Evolutionary conservation across 2,888 invertebrate species (phyloP), one percentile per base, ranked within the genome.

Genomic region (Cephonodes hylas): DNA sequence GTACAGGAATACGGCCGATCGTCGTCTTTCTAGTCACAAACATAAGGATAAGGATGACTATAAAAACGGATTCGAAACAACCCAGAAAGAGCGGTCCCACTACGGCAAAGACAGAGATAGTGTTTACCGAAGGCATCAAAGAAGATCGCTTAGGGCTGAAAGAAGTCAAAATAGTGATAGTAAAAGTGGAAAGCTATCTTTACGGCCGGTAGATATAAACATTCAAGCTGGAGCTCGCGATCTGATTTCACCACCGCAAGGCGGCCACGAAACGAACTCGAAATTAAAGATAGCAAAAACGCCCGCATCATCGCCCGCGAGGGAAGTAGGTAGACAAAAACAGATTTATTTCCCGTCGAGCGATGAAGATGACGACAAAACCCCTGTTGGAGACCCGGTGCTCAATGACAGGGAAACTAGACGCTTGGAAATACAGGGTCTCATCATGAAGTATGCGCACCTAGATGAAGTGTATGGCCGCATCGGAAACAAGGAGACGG

Each of bases 371-470:
- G 93, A 93, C 61, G 94, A 93, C 67, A 86, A 90, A 67, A 93
- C 93, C 18, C 93, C 93, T 8, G 90, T 93, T 42, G 89, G 89
- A 56, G 95, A 95, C 77, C 93, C 93, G 65, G 91, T 93, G 23
- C 85, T 94, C 57, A 93, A 94, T 69, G 97, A 97, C 70, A 93
- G 97, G 48, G 96, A 96, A 81, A 95, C 96, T 8, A 95, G 95
- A 73, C 94, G 97, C 42, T 97, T 97, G 77, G 97, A 97, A 80
- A 96, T 96, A 64, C 96, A 96, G 82, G 95, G 95, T 74, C 91
- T 97, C 64, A 96, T 97, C 65, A 93, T 95, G 93, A 97, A 97
- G 83, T 97, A 97, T 83, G 95, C 96, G 31, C 96, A 96, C 53
- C 89, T 96, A 69, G 96, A 96, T 74, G 96, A 96, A 76, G 94